Percentiles rank a stretch among this genome's conserved stretches.
Conservation (phyloP, 1,140 invertebrate genomes). For the Polyergus mexicanus region DNA sequence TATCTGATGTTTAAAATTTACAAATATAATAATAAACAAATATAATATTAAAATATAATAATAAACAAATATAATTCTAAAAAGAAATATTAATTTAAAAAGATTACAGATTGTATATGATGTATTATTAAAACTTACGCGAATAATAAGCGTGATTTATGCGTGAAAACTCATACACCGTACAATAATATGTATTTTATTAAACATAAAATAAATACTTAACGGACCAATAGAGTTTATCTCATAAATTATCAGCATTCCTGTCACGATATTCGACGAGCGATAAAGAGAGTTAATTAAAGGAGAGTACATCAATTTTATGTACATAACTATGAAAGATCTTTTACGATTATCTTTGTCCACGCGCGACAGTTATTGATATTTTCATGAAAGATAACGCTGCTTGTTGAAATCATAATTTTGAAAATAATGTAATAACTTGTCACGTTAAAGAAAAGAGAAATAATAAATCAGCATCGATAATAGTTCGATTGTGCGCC, state of each 20-base stretch:
- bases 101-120: background rate
- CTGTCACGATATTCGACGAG: slow-evolving; percentile 6
- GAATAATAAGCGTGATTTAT: background rate
- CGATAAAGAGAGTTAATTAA: slow-evolving; percentile 37
- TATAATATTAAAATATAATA: too few species aligned
- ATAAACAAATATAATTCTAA: background rate
- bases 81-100: background rate
- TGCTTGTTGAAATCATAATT: background rate
- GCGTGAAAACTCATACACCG: background rate
- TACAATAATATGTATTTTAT: background rate
- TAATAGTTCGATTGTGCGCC: background rate
- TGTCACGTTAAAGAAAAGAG: background rate
- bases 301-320: slow-evolving; percentile 25
- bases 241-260: slow-evolving; percentile 21
- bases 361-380: background rate
- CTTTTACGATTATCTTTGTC: slow-evolving; percentile 9
- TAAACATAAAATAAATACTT: slow-evolving; percentile 32
- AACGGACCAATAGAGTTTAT: slow-evolving; percentile 1
- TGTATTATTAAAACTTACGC: slow-evolving; percentile 5
- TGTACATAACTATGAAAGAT: background rate
- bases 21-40: too few species aligned
- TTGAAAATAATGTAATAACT: background rate
- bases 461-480: background rate
- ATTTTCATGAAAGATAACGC: slow-evolving; percentile 13
- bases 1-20: background rate